Conservation (phyloP, 2,888 invertebrate genomes). For the Furcula furcula region DNA sequence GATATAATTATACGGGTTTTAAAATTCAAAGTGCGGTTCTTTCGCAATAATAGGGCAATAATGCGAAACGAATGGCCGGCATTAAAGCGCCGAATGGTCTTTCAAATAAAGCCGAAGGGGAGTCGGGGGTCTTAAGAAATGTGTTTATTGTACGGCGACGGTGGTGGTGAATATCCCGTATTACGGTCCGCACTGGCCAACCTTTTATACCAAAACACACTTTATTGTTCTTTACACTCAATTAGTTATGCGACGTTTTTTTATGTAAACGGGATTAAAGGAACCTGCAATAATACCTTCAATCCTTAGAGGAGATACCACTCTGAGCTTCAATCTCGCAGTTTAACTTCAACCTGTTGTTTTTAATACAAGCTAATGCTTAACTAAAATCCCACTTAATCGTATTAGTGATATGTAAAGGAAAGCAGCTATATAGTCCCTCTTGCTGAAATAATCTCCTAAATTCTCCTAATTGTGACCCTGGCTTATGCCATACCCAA, state of each 20-base stretch:
- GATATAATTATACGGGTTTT: conserved; percentile 30
- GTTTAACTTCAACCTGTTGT: too few species aligned
- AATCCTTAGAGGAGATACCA: too few species aligned
- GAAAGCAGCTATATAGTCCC: too few species aligned
- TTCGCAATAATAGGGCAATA: conserved; percentile 59
- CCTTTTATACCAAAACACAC: conserved; percentile 38
- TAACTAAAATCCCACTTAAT: too few species aligned
- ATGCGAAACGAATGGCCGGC: conserved; percentile 58
- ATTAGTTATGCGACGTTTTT: conserved; percentile 26
- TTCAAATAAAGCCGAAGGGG: conserved; percentile 57
- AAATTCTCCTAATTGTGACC: too few species aligned
- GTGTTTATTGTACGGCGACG: conserved; percentile 50
- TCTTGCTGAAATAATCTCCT: too few species aligned
- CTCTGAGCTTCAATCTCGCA: too few species aligned
- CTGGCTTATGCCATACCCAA: too few species aligned
- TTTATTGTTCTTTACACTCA: conserved; percentile 36
- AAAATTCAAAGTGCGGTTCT: conserved; percentile 49
- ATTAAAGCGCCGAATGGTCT: conserved; percentile 61
- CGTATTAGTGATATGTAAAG: too few species aligned
- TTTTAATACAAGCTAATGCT: too few species aligned
- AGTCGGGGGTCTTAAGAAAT: conserved; percentile 53
- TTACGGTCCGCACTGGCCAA: conserved; percentile 28
- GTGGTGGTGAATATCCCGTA: conserved; percentile 20
- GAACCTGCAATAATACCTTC: too few species aligned
- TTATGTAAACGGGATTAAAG: too few species aligned